phyloP scores from a whole-genome alignment of 2,888 invertebrate species.

The Salpingus planirostris region DNA sequence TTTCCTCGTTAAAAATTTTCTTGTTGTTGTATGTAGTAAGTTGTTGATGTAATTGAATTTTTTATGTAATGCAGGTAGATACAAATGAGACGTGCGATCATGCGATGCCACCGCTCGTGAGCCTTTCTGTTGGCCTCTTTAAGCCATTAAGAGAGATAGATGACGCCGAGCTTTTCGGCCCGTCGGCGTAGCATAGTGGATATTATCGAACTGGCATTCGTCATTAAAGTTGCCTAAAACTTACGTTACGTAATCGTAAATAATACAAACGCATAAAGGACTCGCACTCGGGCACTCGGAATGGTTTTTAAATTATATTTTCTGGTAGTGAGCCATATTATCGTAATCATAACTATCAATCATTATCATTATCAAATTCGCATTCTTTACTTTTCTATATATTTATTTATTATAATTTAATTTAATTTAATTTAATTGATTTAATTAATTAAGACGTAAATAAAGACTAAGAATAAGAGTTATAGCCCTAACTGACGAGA shows the following conservation, averaged over 20 bases:
- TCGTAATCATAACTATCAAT: too few relatives aligned
- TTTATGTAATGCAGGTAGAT: too few relatives aligned
- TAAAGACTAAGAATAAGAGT: conserved; percentile 19
- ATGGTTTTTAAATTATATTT: too few relatives aligned
- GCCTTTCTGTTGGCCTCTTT: conserved; percentile 16
- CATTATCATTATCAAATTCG: conserved; percentile 8
- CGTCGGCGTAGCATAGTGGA: conserved; percentile 10
- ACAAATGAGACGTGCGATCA: neutral
- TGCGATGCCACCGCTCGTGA: conserved; percentile 11
- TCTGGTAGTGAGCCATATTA: too few relatives aligned
- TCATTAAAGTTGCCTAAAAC: conserved; percentile 17
- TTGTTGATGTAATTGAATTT: too few relatives aligned
- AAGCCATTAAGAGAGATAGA: conserved; percentile 41
- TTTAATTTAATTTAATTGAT: too few relatives aligned
- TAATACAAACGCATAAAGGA: conserved; percentile 13
- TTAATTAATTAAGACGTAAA: conserved; percentile 16
- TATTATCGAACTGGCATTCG: conserved; percentile 15
- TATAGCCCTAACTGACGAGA: conserved; percentile 26
- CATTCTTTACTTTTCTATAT: conserved; percentile 6
- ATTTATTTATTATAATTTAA: conserved; percentile 7
- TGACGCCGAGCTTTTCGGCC: conserved; percentile 27
- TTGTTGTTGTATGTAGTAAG: too few relatives aligned
- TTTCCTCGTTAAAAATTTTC: too few relatives aligned
- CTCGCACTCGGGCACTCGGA: conserved; percentile 13
- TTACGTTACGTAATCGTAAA: conserved; percentile 9